Conservation (phyloP, 1,140 invertebrate species). For the Nephila pilipes region DNA sequence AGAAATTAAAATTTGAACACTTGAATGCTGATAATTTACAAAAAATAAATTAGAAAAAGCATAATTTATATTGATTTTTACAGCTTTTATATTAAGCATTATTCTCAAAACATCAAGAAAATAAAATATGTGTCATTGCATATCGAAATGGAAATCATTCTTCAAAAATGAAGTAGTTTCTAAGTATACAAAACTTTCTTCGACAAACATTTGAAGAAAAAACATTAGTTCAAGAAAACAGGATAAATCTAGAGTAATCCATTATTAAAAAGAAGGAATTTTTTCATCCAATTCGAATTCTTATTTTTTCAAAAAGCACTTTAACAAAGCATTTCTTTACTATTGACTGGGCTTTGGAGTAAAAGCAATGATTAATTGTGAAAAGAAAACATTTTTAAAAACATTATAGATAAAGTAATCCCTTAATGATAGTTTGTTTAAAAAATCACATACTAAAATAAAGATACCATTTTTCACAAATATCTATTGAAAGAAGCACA, state of each 20-base stretch:
- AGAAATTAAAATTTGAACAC: no score
- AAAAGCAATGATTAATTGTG: neutral
- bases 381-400: neutral
- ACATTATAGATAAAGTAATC: neutral
- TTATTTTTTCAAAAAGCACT: neutral
- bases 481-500: neutral
- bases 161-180: neutral
- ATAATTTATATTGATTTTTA: no score
- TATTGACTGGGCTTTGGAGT: neutral
- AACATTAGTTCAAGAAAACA: neutral
- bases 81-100: no score
- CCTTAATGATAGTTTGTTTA: neutral
- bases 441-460: neutral
- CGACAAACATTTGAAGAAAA: neutral
- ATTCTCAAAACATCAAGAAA: no score
- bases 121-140: no score
- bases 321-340: neutral
- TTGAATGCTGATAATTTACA: no score
- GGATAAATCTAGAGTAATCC: no score
- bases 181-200: neutral
- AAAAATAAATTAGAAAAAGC: no score
- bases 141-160: no score
- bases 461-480: neutral
- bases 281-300: neutral
- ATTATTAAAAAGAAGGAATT: neutral